Percentiles rank a stretch among this genome's conserved stretches.
phyloP scores from a whole-genome alignment of 2,113 vertebrate genomes.

The Oreochromis niloticus region DNA sequence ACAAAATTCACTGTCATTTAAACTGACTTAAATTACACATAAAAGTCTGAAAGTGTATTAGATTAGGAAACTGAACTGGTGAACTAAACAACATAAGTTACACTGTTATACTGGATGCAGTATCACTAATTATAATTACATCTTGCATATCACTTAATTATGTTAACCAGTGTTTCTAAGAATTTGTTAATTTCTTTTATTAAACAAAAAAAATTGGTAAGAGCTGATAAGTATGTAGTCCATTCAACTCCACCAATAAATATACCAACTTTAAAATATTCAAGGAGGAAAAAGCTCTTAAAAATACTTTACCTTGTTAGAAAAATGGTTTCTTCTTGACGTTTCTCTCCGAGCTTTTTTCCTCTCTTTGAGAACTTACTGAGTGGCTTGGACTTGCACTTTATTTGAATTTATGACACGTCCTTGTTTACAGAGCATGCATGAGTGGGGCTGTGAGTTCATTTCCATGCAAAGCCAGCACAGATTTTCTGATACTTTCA shows the following conservation, averaged over 20 bases:
- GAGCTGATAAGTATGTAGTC: neutral
- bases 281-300: neutral
- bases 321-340: neutral
- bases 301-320: neutral
- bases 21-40: neutral
- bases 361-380: neutral
- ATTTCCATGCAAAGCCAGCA: neutral
- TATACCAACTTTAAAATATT: neutral
- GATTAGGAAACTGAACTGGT: neutral
- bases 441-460: neutral
- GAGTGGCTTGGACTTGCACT: neutral
- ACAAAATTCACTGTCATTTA: neutral
- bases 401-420: neutral
- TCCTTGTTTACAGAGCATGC: neutral
- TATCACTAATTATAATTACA: neutral
- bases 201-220: neutral
- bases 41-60: neutral
- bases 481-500: neutral
- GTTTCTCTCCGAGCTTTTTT: neutral
- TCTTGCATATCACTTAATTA: neutral
- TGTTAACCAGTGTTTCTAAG: neutral
- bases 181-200: neutral
- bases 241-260: accelerated
- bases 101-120: neutral
- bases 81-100: neutral